These are phyloP conservation scores for Tupiocoris notatus DNA, from an alignment of 2,888 invertebrate genomes.

Conservation along the genomic window DNA sequence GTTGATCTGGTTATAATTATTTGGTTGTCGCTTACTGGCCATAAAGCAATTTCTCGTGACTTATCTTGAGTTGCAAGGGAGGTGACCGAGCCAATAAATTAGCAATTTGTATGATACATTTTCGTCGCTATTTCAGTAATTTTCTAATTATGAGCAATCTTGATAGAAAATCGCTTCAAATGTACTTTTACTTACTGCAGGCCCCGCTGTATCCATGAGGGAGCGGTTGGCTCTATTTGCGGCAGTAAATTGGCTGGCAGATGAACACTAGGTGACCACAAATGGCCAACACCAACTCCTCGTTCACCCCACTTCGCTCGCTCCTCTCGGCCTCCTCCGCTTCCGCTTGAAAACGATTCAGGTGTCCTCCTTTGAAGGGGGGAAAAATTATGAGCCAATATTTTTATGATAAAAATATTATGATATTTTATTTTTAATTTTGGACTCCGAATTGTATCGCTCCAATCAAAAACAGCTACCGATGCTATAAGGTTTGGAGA, in stretches of 20 bases:
- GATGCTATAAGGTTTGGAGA: no score
- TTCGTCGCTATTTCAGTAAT: not conserved
- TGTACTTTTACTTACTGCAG: constrained; percentile 56
- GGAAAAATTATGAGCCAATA: no score
- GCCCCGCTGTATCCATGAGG: constrained; percentile 62
- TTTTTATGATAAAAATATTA: no score
- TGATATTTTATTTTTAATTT: no score
- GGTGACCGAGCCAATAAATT: no score
- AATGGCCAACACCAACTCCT: constrained; percentile 65
- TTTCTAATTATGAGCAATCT: no score
- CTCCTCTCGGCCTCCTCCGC: constrained; percentile 55
- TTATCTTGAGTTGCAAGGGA: not conserved
- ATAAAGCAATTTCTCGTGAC: no score
- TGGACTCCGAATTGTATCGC: no score
- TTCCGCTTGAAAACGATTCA: constrained; percentile 41
- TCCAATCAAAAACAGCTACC: no score
- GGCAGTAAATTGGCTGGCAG: constrained; percentile 58
- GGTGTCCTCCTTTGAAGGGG: constrained; percentile 44
- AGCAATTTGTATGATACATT: not conserved
- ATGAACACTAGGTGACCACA: constrained; percentile 63
- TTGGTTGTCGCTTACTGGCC: no score
- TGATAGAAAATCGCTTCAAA: no score
- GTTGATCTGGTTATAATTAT: no score
- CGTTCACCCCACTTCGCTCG: constrained; percentile 75
- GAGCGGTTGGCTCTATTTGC: constrained; percentile 56